Conservation (phyloP, 2,797 vertebrate species). For the Coranthus polyacanthus region DNA sequence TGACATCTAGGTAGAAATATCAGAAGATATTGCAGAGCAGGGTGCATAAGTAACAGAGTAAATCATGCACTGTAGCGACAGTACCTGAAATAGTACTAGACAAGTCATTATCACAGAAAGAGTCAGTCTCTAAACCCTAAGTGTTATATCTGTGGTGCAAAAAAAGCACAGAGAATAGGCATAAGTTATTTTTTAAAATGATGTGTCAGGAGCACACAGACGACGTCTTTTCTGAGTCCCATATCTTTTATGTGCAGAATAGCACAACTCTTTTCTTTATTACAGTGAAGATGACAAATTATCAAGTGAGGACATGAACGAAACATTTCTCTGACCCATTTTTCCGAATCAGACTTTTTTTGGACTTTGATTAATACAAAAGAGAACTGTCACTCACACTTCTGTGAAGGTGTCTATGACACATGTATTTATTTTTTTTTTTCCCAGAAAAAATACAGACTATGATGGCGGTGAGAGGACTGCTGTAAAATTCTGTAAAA, state of each 20-base stretch:
- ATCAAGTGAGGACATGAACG: not conserved
- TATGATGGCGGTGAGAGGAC: too few species aligned
- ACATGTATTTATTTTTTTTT: conserved; percentile 33
- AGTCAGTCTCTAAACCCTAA: conserved; percentile 24
- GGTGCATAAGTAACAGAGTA: too few species aligned
- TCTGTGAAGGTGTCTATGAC: conserved; percentile 59
- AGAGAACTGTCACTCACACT: conserved; percentile 48
- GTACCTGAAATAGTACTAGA: conserved; percentile 1
- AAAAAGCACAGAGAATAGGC: conserved; percentile 26
- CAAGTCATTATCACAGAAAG: conserved; percentile 15
- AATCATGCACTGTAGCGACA: not conserved
- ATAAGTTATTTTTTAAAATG: conserved; percentile 4
- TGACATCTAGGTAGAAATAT: rapidly evolving
- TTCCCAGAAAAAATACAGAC: not conserved
- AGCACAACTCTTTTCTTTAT: not conserved
- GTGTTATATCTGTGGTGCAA: conserved; percentile 47
- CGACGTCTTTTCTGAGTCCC: not conserved
- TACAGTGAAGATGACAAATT: not conserved
- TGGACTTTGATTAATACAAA: conserved; percentile 61
- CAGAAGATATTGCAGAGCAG: not conserved
- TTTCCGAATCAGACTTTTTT: conserved; percentile 48
- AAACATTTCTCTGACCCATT: not conserved
- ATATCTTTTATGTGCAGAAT: not conserved
- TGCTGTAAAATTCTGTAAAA: too few species aligned
- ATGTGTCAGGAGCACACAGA: not conserved